These are phyloP conservation scores for Seriola aureovittata DNA, from an alignment of 2,113 vertebrate genomes.

Conservation along the genomic window DNA sequence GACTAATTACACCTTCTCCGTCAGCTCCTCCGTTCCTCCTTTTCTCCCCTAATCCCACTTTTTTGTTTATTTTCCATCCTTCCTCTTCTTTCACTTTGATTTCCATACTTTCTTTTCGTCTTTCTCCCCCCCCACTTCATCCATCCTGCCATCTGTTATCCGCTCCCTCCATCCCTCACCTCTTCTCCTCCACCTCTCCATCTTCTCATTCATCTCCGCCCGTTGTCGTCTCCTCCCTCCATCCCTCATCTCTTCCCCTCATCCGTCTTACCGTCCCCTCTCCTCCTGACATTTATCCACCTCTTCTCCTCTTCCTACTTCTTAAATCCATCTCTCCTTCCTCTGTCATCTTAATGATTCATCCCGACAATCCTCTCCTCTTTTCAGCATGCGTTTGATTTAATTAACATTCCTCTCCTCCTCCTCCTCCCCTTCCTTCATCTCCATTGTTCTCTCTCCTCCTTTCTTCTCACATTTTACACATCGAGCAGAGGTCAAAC, in stretches of 20 bases:
- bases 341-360: not conserved
- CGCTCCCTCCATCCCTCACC: conserved; percentile 4
- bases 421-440: not conserved
- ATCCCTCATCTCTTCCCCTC: conserved; percentile 15
- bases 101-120: not conserved
- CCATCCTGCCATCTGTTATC: not conserved
- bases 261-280: not conserved
- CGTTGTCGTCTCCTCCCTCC: not conserved
- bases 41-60: conserved; percentile 34
- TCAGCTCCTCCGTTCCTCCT: not conserved
- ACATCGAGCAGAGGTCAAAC: not conserved
- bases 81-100: not conserved
- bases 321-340: conserved; percentile 15
- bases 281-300: conserved; percentile 9
- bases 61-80: not conserved
- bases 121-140: not conserved
- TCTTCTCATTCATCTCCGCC: conserved; percentile 19
- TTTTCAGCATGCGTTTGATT: not conserved
- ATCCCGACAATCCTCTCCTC: not conserved
- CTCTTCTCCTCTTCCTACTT: not conserved
- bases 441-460: not conserved
- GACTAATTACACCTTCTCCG: conserved; percentile 35
- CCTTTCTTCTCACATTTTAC: not conserved
- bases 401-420: conserved; percentile 22
- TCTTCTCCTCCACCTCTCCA: not conserved